Conservation (phyloP, 2,113 vertebrate species). For the Percopsis transmontana region DNA sequence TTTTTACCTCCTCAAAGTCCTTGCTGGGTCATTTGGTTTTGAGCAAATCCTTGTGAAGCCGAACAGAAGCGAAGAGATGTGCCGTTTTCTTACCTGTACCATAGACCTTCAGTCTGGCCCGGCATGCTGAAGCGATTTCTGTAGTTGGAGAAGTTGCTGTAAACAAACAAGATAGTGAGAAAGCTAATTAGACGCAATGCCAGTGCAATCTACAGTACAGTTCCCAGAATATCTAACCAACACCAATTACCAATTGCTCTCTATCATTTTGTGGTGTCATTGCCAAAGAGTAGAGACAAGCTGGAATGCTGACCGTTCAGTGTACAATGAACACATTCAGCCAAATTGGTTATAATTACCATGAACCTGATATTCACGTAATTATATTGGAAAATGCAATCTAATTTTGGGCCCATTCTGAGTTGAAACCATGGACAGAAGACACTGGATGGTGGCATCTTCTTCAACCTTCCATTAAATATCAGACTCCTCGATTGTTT, state of each 20-base stretch:
- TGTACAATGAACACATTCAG: neutral
- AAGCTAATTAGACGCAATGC: conserved; percentile 49
- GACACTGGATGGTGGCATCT: conserved; percentile 31
- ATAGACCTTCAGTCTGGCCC: conserved; percentile 79
- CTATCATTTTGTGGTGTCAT: conserved; percentile 50
- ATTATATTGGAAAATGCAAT: conserved; percentile 1
- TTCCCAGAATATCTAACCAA: conserved; percentile 70
- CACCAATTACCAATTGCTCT: conserved; percentile 53
- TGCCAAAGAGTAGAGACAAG: conserved; percentile 12
- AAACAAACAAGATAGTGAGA: conserved; percentile 66
- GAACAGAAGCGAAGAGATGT: neutral
- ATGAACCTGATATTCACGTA: conserved; percentile 16
- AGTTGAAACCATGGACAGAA: neutral
- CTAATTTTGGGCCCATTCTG: conserved; percentile 13
- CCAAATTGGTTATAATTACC: conserved; percentile 24
- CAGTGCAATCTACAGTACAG: conserved; percentile 54
- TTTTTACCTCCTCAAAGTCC: neutral
- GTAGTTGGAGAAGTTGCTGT: conserved; percentile 88
- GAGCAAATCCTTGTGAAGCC: neutral
- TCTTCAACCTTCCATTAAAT: neutral
- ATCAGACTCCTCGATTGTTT: no score
- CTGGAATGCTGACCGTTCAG: neutral
- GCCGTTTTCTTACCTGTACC: conserved; percentile 79
- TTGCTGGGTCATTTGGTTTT: neutral
- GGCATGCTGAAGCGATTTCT: conserved; percentile 85